Evolutionary conservation across 1,140 invertebrate genomes (phyloP), one percentile per base, ranked within the genome.

Genomic region (Liolophura sinensis): DNA sequence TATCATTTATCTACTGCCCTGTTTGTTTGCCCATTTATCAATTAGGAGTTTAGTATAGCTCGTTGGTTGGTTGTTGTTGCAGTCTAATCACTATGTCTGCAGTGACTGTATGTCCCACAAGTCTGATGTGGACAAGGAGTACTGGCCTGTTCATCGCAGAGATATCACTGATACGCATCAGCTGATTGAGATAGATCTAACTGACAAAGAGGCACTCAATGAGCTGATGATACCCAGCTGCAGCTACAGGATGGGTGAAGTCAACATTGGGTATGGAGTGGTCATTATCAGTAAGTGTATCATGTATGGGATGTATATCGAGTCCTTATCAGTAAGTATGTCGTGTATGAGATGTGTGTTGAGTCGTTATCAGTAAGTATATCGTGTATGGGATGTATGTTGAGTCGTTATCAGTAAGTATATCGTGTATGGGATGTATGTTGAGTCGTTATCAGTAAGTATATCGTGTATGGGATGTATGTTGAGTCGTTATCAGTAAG

Each of bases 141-240:
- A 75, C 66, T 81, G 79, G 79, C 73, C 75, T 9, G 71, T 76
- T n/a, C 57, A 71, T 31, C 52, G 60, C 14, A 59, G 71, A 40
- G 71, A 77, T n/a, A 51, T 80, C 0, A 55, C 64, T 9, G 62
- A 72, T n/a, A 67, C 75, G 22, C 25, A 66, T 14, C 62, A 64
- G 15, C 78, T 69, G 52, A 65, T 76, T 15, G 62, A 69, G 7
- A 55, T 74, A 14, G 76, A 80, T 67, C 51, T 80, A 14, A 74
- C 63, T 16, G 68, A 70, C 49, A 55, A 54, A 20, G 49, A 75
- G 27, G 68, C 66, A 24, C 67, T 78, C 27, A 67, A 69, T 24
- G 95, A 98, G 86, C 89, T 97, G 51, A 89, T 92, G 82, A 91
- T 96, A 63, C 95, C 95, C 3, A 96, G 95, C 0, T 96, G 92